Conservation (phyloP, 35 echinoderm and acorn worm species). For the Ophiothrix spiculata region DNA sequence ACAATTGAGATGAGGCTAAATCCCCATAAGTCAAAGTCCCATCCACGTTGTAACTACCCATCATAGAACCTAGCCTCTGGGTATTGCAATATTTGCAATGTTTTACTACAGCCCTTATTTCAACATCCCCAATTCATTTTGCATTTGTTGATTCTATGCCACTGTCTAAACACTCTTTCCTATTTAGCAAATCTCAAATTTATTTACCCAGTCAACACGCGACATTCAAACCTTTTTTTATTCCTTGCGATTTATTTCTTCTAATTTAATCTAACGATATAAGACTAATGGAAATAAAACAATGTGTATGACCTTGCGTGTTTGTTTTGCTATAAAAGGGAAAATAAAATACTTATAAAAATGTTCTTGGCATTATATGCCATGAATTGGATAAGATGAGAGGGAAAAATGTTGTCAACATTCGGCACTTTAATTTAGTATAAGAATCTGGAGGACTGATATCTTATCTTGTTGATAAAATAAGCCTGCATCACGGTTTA, state of each 20-base stretch:
- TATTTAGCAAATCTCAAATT: background rate
- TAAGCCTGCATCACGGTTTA: too few species aligned
- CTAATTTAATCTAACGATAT: background rate
- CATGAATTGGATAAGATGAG: too few species aligned
- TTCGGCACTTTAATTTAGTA: too few species aligned
- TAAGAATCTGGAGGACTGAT: too few species aligned
- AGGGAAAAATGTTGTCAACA: too few species aligned
- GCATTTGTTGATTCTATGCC: background rate
- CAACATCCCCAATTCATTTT: background rate
- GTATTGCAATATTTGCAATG: too few species aligned
- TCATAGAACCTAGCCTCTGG: too few species aligned
- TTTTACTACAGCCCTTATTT: background rate
- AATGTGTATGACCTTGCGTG: background rate
- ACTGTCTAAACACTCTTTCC: background rate
- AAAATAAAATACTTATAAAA: background rate
- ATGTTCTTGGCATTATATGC: too few species aligned
- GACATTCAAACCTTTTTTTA: constrained; percentile 7
- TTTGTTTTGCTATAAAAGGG: background rate
- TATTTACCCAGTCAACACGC: background rate
- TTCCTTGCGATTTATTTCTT: background rate
- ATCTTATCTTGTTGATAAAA: too few species aligned
- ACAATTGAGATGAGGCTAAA: too few species aligned
- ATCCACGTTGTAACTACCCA: too few species aligned
- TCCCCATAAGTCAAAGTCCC: too few species aligned
- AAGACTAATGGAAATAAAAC: background rate